Conservation (phyloP, 92 coral and sea anemone genomes). For the Hydrozoanthus gracilis region DNA sequence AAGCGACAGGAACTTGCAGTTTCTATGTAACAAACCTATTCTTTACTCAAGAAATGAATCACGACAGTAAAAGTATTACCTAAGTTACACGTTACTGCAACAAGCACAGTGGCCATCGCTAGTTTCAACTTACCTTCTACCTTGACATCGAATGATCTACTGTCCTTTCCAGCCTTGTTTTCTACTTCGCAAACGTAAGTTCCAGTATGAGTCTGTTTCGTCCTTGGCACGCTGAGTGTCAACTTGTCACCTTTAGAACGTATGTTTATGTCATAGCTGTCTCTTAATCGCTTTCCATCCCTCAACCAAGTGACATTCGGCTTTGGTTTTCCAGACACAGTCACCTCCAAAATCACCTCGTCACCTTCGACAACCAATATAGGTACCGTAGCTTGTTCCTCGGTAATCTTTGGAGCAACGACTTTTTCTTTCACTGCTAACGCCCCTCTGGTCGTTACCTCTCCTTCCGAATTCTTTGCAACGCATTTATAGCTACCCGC, state of each 20-base stretch:
- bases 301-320: conserved; percentile 78
- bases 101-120: conserved; percentile 4
- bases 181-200: conserved; percentile 26
- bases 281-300: conserved; percentile 57
- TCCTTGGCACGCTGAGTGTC: neutral
- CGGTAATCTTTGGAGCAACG: conserved; percentile 69
- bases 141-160: conserved; percentile 6
- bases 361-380: conserved; percentile 53
- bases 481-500: conserved; percentile 73
- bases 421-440: conserved; percentile 82
- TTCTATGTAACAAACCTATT: too few species aligned
- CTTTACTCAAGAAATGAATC: neutral
- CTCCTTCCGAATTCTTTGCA: conserved; percentile 84
- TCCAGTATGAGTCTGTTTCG: conserved; percentile 14
- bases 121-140: neutral
- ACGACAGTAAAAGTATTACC: too few species aligned
- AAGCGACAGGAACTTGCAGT: too few species aligned
- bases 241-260: neutral
- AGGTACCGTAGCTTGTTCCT: conserved; percentile 63
- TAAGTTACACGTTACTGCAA: conserved; percentile 13
- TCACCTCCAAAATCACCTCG: conserved; percentile 64
- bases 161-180: conserved; percentile 28
- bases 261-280: neutral
- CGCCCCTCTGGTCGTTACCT: conserved; percentile 83
- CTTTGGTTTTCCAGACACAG: conserved; percentile 70